Conservation (phyloP, 2,888 invertebrate species). For the Nasonovia ribisnigri region DNA sequence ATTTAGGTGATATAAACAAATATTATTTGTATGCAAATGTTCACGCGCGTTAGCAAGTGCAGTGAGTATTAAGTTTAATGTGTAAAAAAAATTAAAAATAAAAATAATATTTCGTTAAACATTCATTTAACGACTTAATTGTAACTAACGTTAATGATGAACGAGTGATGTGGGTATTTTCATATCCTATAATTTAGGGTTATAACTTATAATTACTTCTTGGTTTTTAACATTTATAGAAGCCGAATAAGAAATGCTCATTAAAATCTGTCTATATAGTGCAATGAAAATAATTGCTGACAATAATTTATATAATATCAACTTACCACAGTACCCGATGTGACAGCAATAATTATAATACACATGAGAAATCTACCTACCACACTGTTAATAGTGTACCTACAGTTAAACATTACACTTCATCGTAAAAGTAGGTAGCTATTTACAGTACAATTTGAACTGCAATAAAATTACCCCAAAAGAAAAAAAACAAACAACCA, state of each 20-base stretch:
- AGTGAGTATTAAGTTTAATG: not conserved
- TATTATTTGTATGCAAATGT: not conserved
- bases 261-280: not conserved
- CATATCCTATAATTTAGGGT: not conserved
- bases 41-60: not conserved
- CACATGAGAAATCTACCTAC: not conserved
- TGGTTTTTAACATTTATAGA: not conserved
- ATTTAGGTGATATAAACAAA: not conserved
- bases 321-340: not conserved
- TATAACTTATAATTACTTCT: not conserved
- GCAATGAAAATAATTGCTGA: not conserved
- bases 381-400: not conserved
- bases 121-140: conserved; percentile 11
- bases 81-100: too few species aligned
- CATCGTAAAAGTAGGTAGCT: not conserved
- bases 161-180: not conserved
- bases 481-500: not conserved
- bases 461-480: not conserved
- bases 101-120: not conserved
- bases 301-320: not conserved
- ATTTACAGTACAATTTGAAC: not conserved
- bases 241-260: not conserved
- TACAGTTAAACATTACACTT: not conserved
- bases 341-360: not conserved
- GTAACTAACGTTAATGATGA: not conserved